Evolutionary conservation across 2,113 vertebrate species (phyloP), one percentile per base, ranked within the genome.

Genomic region (Siniperca chuatsi): DNA sequence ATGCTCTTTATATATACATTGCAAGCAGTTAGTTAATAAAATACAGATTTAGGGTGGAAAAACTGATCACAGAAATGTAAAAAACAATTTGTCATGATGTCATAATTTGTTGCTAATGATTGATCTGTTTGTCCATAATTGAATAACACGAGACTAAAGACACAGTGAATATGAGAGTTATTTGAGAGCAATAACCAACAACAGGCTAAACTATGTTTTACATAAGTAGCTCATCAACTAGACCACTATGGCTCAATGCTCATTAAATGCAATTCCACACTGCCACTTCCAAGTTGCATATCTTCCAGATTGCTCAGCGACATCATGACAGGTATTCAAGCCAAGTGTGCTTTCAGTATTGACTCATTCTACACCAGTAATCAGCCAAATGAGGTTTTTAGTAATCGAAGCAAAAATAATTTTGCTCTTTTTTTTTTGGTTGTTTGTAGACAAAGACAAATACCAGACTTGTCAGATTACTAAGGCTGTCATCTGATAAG

Each of bases 301-400:
- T 84, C 85, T 84, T 82, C 90, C 87, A 85, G 81, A 89, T 81
- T 77, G 78, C 79, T 85, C 70, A 68, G 79, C 80, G 72, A 86
- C 76, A 46, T 74, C 54, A 52, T 73, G 84, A 60, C 69, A 87
- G 80, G 86, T 87, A 83, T 79, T 60, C 81, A 90, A 90, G 84
- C 84, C 84, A 85, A 78, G 48, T 55, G 54, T 40, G 66, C 83
- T 89, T 85, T 80, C 75, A 64, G 71, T 76, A 88, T 82, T 79
- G 89, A 92, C 71, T 91, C 78, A 75, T 87, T 88, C 83, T 71
- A 70, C 79, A 79, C 55, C 79, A 87, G 78, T 61, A 86, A 85
- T 84, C 87, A 84, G 84, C 71, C 78, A 81, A 91, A 90, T 75
- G 80, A 87, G 87, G 81, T 81, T 85, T 89, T 73, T 70, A 83